Base-by-base conservation (phyloP, 1,140 invertebrate species). In the Penaeus japonicus region DNA sequence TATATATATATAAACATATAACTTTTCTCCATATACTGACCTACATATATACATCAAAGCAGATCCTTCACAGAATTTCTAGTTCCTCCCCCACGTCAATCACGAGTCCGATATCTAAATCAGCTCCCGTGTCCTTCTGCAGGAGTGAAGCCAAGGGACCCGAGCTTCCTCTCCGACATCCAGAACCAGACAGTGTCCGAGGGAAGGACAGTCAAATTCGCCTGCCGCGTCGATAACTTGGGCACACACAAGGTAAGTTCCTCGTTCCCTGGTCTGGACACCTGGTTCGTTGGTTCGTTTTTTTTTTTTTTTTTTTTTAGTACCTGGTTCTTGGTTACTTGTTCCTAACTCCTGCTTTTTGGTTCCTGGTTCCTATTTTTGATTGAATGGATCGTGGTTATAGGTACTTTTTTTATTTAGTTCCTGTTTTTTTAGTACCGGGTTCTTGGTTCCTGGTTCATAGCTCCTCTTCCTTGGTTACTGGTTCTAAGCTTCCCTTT, bases 171-270 rank as follows among this genome's bases (percentile, higher is more conserved):
- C 20, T 84, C 89, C 4, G 90, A 89, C n/a, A 89, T 91, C 78
- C 85, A 90, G 79, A 91, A 91, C 78, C 89, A 90, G 78, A 91
- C 91, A 0, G 91, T 90, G 17, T 85, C 89, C 17, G 91, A 90
- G 73, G 91, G 91, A 15, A 81, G 90, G 47, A 89, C 85, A 27
- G 91, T 90, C 24, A 39, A 78, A n/a, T 90, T 91, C 77, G 85
- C 89, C 57, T 91, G 91, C 65, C 59, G 89, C 39, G 91, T 91
- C 15, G 90, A 91, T 54, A 89, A 91, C 77, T 84, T 91, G 7
- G 91, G 91, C 57, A 83, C 87, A 65, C 89, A 91, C 78, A 90
- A 90, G 87, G 90, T 91, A 59, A 88, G 84, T 70, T n/a, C n/a
- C 3, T 35, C 22, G n/a, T 15, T 4, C 15, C 4, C n/a, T 59